These are phyloP conservation scores for Phyllotreta cruciferae DNA, from an alignment of 2,888 invertebrate species.

Conservation along the genomic window DNA sequence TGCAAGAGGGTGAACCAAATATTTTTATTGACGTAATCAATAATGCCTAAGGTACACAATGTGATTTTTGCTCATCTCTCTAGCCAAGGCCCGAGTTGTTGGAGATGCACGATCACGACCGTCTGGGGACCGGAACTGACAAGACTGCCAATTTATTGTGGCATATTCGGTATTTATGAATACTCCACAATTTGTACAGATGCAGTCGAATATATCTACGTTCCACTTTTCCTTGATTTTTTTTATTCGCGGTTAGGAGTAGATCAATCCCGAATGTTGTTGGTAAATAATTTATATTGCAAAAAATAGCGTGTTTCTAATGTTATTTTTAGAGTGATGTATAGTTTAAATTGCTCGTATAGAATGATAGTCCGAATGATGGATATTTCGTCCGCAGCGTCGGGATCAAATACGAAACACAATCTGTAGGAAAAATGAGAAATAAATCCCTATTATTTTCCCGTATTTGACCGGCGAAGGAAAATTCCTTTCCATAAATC, in stretches of 20 bases:
- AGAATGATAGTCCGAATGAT: slow-evolving; percentile 3
- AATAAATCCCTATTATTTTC: slow-evolving; percentile 36
- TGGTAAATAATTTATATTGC: slow-evolving; percentile 1
- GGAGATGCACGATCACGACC: slow-evolving; percentile 58
- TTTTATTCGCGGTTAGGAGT: slow-evolving; percentile 4
- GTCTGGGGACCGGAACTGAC: slow-evolving; percentile 56
- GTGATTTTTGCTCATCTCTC: slow-evolving; percentile 25
- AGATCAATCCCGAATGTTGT: slow-evolving; percentile 10
- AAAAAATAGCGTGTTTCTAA: not conserved
- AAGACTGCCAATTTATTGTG: slow-evolving; percentile 58
- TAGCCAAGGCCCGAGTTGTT: slow-evolving; percentile 43
- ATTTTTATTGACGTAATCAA: slow-evolving; percentile 14
- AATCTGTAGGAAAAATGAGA: slow-evolving; percentile 25
- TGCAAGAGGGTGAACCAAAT: not conserved
- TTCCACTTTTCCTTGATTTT: slow-evolving; percentile 24
- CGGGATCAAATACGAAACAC: slow-evolving; percentile 8
- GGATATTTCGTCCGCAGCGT: not conserved
- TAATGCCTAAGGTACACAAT: slow-evolving; percentile 25
- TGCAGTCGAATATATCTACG: slow-evolving; percentile 41
- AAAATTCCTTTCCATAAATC: slow-evolving; percentile 42
- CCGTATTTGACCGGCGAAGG: slow-evolving; percentile 23
- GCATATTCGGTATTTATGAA: slow-evolving; percentile 59
- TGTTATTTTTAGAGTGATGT: not conserved
- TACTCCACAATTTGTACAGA: slow-evolving; percentile 57
- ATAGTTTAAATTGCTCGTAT: too few species aligned